Base-by-base conservation (phyloP, 1,140 invertebrate genomes). In the Conopomorpha cramerella region DNA sequence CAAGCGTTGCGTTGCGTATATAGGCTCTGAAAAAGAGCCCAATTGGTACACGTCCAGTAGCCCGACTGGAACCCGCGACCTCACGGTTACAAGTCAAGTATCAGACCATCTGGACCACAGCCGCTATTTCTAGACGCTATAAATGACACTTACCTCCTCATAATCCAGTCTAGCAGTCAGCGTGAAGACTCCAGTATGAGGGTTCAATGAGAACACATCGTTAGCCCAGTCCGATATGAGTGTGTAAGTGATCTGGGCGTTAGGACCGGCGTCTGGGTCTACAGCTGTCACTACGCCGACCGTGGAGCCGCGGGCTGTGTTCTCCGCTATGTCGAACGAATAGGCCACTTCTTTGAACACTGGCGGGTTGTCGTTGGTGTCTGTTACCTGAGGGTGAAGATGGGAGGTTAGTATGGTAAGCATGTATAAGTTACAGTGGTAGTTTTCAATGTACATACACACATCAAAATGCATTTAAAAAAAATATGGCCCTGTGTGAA, bases 281-380 rank as follows among this genome's bases (percentile, higher is more conserved):
- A 70, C 82, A 3, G 95, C 95, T 19, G 83, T 72, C 12, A 98
- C 86, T 34, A 86, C 82, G 1, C 94, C 94, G 16, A 96, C 87
- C 39, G 88, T 79, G 34, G 86, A 86, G 14, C 92, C 92, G 6
- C 91, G 79, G 14, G 83, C 80, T 8, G 89, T 85, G 64, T 94
- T 91, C 68, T 97, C 95, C 0, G 86, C 81, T 11, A 98, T 86
- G 55, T 94, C 92, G 62, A 95, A 94, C 7, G 92, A 93, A 61
- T 95, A 96, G 0, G 88, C 89, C 30, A 74, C 81, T 48, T 90
- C 88, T 33, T 86, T 80, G 73, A 97, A 97, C n/a, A 84, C 76
- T 1, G 95, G 95, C 1, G 91, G 86, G 66, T 96, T 96, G 81
- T 98, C 95, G 61, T 98, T 98, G 3, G 90, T 90, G 62, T 97